phyloP scores from a whole-genome alignment of 2,113 vertebrate species.

The Trochalopteron elliotii region DNA sequence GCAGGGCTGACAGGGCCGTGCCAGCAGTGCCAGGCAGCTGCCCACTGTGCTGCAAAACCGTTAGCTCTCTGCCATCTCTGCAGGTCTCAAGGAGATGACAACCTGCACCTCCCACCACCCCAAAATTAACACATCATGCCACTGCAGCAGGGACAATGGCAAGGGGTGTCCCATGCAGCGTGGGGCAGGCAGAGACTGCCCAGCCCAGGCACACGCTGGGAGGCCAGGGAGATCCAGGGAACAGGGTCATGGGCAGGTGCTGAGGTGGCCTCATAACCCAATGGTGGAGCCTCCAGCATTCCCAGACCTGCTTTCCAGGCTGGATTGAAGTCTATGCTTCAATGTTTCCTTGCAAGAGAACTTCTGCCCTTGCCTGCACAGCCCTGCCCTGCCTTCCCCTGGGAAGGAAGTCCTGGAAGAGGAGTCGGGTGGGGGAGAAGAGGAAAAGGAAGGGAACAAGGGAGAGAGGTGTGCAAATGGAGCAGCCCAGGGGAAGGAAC shows the following conservation, averaged over 20 bases:
- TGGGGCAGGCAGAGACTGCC: neutral
- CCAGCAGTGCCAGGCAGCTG: neutral
- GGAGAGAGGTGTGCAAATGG: neutral
- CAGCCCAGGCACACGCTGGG: fast-evolving
- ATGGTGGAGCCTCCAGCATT: neutral
- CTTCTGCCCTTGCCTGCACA: neutral
- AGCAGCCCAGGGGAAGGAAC: neutral
- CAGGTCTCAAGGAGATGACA: neutral
- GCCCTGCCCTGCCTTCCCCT: neutral
- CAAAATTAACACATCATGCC: neutral
- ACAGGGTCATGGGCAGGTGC: neutral
- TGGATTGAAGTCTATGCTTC: neutral
- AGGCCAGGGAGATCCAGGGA: neutral
- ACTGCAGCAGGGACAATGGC: neutral
- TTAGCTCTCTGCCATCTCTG: neutral
- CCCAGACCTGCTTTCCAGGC: neutral
- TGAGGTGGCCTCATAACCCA: neutral
- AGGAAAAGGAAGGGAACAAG: neutral
- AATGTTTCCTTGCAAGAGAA: neutral
- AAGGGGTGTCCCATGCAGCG: neutral
- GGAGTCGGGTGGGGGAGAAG: fast-evolving
- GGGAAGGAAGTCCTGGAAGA: neutral
- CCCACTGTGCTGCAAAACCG: neutral
- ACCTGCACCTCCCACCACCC: neutral
- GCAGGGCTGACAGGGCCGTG: fast-evolving